A percentile compares a stretch with the other conserved stretches of the same genome.
These are phyloP conservation scores for Strongylocentrotus purpuratus DNA, from an alignment of 35 echinoderm and acorn worm species.

Conservation along the genomic window DNA sequence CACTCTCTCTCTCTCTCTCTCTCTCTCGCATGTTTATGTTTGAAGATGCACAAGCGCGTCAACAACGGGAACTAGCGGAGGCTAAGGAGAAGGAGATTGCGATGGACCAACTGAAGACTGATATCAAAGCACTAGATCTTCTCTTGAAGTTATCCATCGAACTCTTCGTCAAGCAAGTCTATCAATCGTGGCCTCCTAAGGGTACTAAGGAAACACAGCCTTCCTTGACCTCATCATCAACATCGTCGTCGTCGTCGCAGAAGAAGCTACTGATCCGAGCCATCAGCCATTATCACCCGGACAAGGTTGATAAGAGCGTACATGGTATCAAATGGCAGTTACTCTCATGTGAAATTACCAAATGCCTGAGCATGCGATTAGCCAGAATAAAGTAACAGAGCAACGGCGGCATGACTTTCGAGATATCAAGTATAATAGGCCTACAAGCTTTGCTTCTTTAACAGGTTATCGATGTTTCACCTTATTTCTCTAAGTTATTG, in stretches of 20 bases:
- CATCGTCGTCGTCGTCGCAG: neutral
- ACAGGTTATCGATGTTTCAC: no score
- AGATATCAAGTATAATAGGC: no score
- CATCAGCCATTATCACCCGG: conserved; percentile 60
- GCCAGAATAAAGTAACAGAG: neutral
- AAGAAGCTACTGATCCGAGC: conserved; percentile 52
- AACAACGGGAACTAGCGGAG: neutral
- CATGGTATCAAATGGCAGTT: conserved; percentile 62
- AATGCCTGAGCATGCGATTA: neutral
- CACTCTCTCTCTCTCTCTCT: no score
- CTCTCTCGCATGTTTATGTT: neutral
- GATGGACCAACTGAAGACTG: neutral
- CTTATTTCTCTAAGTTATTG: no score
- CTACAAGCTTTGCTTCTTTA: no score
- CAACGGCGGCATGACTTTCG: neutral
- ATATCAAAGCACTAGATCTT: neutral
- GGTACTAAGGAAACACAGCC: neutral
- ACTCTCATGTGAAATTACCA: conserved; percentile 53
- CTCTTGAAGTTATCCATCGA: neutral
- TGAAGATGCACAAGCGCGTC: neutral
- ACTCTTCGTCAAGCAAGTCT: neutral
- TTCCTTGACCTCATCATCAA: neutral
- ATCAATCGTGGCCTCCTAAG: neutral
- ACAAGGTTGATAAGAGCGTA: conserved; percentile 51
- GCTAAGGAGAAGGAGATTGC: neutral